phyloP scores from a whole-genome alignment of 2,113 vertebrate species.

The Bambusicola thoracicus region DNA sequence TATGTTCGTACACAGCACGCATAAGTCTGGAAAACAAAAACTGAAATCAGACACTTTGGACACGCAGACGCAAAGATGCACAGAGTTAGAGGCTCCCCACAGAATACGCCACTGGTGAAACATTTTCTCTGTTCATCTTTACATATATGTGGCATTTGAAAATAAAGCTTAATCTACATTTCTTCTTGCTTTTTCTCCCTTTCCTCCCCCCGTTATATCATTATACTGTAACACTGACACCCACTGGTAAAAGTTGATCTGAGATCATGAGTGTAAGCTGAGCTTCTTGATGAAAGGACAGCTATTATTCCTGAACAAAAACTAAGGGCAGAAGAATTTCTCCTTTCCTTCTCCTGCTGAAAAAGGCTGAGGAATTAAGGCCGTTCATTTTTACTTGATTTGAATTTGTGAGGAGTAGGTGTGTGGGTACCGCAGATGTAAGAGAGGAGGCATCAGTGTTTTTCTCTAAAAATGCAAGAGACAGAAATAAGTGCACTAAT shows the following conservation, averaged over 20 bases:
- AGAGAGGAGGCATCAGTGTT: background rate
- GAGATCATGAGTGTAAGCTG: background rate
- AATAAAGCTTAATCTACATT: slow-evolving; percentile 7
- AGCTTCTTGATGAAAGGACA: background rate
- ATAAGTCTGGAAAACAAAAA: slow-evolving; percentile 1
- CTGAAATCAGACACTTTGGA: background rate
- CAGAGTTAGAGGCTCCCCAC: background rate
- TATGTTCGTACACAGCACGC: background rate
- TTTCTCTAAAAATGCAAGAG: background rate
- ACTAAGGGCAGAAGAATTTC: rapidly evolving
- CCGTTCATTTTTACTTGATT: background rate
- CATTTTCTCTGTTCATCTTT: background rate
- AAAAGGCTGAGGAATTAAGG: background rate
- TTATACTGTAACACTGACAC: slow-evolving; percentile 58
- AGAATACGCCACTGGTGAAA: background rate
- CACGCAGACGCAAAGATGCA: background rate
- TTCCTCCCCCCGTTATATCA: slow-evolving; percentile 27
- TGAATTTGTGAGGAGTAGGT: background rate
- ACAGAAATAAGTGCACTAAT: background rate
- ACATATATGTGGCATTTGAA: background rate
- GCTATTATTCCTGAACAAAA: background rate
- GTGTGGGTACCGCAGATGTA: background rate
- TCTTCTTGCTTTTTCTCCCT: background rate
- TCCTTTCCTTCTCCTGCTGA: background rate
- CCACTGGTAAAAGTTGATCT: slow-evolving; percentile 52